Evolutionary conservation across 2,888 invertebrate genomes (phyloP).

Genomic region (Ichneumoninae sp.): DNA sequence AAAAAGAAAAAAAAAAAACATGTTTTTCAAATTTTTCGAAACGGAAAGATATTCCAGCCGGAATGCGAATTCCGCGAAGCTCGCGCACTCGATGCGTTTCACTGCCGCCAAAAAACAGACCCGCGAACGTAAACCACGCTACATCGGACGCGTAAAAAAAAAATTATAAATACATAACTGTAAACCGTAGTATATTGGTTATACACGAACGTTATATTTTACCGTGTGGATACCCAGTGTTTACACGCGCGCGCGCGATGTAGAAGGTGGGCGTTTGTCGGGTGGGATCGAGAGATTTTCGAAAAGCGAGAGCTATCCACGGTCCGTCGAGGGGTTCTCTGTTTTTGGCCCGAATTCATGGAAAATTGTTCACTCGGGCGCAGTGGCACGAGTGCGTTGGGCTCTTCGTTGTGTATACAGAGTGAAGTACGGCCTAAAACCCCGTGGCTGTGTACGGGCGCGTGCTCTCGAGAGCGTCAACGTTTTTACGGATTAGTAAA

Average conservation of each 20-base stretch:
- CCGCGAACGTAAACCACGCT: background rate
- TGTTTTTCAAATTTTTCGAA: too few relatives aligned
- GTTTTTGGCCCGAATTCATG: conserved; percentile 29
- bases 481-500: conserved; percentile 77
- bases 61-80: background rate
- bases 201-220: background rate
- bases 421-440: background rate
- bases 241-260: too few relatives aligned
- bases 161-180: background rate
- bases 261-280: background rate
- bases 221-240: background rate
- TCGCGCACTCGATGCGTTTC: background rate
- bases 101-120: background rate
- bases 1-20: too few relatives aligned
- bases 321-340: background rate
- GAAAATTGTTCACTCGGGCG: conserved; percentile 40
- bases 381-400: background rate
- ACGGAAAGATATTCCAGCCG: too few relatives aligned
- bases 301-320: conserved; percentile 17
- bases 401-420: conserved; percentile 16
- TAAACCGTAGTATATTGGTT: background rate
- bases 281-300: background rate
- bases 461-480: conserved; percentile 44
- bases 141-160: background rate
- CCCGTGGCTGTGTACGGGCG: background rate